phyloP scores from a whole-genome alignment of 64 coral and sea anemone genomes.

The Porites lutea region DNA sequence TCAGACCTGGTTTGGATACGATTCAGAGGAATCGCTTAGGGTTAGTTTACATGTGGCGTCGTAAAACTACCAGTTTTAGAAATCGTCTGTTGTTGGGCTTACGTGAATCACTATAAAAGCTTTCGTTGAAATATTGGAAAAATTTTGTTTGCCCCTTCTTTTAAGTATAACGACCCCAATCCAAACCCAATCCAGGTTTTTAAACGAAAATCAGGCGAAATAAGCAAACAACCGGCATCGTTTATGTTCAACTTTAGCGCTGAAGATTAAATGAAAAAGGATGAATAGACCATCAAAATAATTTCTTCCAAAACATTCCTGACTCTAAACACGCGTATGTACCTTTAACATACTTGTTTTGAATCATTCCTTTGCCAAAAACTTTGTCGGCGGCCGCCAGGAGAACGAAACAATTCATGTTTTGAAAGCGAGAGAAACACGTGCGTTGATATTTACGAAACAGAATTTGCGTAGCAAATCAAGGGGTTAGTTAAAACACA shows the following conservation, averaged over 20 bases:
- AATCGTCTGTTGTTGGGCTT: too few species aligned
- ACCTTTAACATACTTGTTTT: too few species aligned
- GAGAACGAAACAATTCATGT: constrained; percentile 8
- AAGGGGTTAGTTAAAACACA: background rate
- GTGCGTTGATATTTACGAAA: background rate
- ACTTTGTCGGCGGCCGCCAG: background rate
- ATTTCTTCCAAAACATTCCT: background rate
- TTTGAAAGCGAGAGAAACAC: background rate
- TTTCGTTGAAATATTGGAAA: background rate
- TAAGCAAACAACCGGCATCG: background rate
- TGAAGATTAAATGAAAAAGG: background rate
- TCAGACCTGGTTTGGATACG: background rate
- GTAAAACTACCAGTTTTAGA: constrained; percentile 1
- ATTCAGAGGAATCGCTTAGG: background rate
- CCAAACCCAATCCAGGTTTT: background rate
- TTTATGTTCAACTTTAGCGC: background rate
- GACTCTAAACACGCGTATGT: too few species aligned
- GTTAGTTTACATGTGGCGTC: background rate
- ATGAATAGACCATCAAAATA: background rate
- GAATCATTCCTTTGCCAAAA: background rate
- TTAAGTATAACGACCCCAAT: background rate
- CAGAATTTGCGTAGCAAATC: background rate
- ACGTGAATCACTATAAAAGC: background rate
- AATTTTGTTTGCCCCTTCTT: background rate
- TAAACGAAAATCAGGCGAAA: background rate